Conservation (phyloP, 2,113 vertebrate species). For the cat (Felis catus) region F.catus_Fca126_mat1.0 CM031426.1:20117501-20118000, state of each 20-base stretch:
- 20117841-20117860: too few species aligned
- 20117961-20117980: background rate
- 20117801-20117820: background rate
- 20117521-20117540: fast-evolving
- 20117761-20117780: background rate
- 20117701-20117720: background rate
- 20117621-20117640: background rate
- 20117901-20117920: background rate
- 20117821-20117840: too few species aligned
- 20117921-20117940: too few species aligned
- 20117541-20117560: background rate
- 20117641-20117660: background rate
- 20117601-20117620: background rate
- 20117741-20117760: background rate
- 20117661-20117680: conserved; percentile 16
- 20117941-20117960: fast-evolving
- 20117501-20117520: background rate
- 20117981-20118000: background rate
- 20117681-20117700: background rate
- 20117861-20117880: background rate
- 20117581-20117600: background rate
- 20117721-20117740: background rate
- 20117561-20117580: background rate
- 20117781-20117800: background rate
- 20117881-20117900: background rate